phyloP scores from a whole-genome alignment of 2,113 vertebrate species.

The Corynorhinus townsendii region DNA sequence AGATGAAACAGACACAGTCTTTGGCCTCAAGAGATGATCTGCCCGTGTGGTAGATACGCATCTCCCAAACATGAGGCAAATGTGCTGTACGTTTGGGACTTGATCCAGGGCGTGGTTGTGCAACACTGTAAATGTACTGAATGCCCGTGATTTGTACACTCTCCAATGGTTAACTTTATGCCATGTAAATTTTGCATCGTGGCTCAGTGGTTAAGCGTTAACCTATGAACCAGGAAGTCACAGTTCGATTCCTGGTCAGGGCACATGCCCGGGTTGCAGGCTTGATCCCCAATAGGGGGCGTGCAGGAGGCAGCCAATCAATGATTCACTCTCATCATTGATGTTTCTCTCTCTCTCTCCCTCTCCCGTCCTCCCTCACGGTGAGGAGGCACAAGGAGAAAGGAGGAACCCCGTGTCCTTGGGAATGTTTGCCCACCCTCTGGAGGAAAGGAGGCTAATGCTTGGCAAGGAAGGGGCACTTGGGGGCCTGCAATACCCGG shows the following conservation, averaged over 20 bases:
- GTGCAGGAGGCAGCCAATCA: no score
- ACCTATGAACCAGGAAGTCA: no score
- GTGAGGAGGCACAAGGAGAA: neutral
- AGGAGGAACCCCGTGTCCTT: neutral
- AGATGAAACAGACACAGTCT: neutral
- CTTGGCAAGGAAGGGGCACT: neutral
- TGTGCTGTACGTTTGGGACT: neutral
- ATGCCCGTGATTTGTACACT: neutral
- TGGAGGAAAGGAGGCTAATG: neutral
- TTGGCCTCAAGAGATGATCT: neutral
- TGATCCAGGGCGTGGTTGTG: neutral
- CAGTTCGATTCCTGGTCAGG: no score
- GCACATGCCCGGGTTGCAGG: no score
- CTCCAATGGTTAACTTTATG: neutral
- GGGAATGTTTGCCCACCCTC: neutral
- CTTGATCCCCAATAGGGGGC: no score
- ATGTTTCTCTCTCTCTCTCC: no score
- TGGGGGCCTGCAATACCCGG: neutral
- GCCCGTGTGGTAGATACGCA: neutral
- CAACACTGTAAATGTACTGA: neutral
- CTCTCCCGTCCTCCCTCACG: no score
- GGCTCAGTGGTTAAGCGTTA: no score
- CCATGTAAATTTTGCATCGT: neutral
- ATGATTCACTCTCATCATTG: no score
- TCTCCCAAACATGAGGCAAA: neutral